phyloP scores from a whole-genome alignment of 2,113 vertebrate species.

The Nycticorax nycticorax region DNA sequence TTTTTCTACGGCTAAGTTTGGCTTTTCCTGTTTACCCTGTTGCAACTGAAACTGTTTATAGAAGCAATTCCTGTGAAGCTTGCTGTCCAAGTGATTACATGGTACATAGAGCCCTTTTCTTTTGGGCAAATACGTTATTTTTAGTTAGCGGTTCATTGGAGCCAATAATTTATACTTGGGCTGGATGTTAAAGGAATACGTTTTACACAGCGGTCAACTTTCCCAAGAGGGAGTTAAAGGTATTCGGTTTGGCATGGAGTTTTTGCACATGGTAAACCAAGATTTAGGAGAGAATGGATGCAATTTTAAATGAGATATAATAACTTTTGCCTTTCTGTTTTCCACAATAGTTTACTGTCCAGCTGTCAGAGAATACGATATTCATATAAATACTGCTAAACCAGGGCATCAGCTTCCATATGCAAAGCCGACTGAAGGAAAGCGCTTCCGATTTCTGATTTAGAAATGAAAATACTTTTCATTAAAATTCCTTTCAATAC shows the following conservation, averaged over 20 bases:
- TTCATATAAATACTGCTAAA: neutral
- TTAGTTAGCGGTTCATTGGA: constrained; percentile 9
- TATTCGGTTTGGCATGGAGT: neutral
- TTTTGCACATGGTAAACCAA: neutral
- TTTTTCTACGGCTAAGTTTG: constrained; percentile 50
- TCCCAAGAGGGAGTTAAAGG: neutral
- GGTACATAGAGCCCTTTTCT: constrained; percentile 54
- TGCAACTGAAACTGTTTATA: constrained; percentile 59
- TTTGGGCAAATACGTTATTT: constrained; percentile 49
- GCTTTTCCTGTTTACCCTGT: constrained; percentile 63
- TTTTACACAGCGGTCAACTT: neutral
- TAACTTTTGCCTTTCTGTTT: neutral
- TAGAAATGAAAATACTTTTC: neutral
- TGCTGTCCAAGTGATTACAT: constrained; percentile 21
- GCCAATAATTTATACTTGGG: neutral
- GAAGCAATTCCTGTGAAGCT: constrained; percentile 26
- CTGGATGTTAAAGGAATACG: neutral
- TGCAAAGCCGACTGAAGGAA: neutral
- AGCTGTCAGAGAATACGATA: neutral
- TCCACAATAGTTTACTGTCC: neutral
- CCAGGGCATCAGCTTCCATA: neutral
- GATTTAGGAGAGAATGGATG: neutral
- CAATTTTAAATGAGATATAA: neutral
- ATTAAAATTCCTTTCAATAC: neutral
- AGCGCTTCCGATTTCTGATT: neutral